Conservation (phyloP, 2,888 invertebrate genomes). For the Epinotia ramella region DNA sequence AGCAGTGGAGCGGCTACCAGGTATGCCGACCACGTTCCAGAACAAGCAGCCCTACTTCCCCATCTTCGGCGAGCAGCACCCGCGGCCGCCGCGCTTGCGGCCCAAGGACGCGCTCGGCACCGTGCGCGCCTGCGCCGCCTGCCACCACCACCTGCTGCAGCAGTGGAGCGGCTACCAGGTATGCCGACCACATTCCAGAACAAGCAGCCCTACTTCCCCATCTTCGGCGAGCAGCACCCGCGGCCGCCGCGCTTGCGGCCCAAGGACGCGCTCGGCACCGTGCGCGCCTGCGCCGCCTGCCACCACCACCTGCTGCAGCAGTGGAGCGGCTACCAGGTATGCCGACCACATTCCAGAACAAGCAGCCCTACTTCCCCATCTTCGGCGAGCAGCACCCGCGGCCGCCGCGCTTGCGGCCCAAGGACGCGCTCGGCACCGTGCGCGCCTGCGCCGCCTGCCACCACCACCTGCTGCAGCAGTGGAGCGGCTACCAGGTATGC, state of each 20-base stretch:
- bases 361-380: slow-evolving; percentile 90
- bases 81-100: slow-evolving; percentile 92
- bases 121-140: slow-evolving; percentile 92
- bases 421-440: slow-evolving; percentile 92
- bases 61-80: slow-evolving; percentile 91
- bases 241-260: slow-evolving; percentile 94
- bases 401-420: slow-evolving; percentile 93
- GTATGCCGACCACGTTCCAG: slow-evolving; percentile 68
- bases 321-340: slow-evolving; percentile 92
- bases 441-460: slow-evolving; percentile 94
- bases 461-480: slow-evolving; percentile 94
- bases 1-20: slow-evolving; percentile 94
- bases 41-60: slow-evolving; percentile 89
- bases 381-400: slow-evolving; percentile 92
- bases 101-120: slow-evolving; percentile 93
- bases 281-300: slow-evolving; percentile 93
- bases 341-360: slow-evolving; percentile 64
- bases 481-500: slow-evolving; percentile 90
- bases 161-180: slow-evolving; percentile 95
- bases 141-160: slow-evolving; percentile 93
- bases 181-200: slow-evolving; percentile 60
- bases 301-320: slow-evolving; percentile 94
- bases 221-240: slow-evolving; percentile 91
- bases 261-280: slow-evolving; percentile 92
- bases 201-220: slow-evolving; percentile 89